Evolutionary conservation across 1,140 invertebrate genomes (phyloP), one percentile per base, ranked within the genome.

Genomic region (Hycleus cichorii): DNA sequence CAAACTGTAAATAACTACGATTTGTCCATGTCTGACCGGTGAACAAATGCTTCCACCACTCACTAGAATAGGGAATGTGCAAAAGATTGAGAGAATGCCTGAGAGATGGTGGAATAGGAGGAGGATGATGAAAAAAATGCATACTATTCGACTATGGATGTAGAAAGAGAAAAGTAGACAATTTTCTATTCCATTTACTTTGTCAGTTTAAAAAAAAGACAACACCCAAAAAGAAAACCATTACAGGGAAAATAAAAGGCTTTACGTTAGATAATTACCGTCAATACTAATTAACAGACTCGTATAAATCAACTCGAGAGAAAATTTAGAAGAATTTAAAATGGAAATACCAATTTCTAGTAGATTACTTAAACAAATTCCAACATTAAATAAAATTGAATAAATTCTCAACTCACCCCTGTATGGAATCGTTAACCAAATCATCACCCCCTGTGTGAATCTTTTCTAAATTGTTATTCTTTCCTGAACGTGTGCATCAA

Each of bases 101-200:
- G 32, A 32, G 32, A 32, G 32, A 32, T 18, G 18, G 18, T 18
- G 32, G 7, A 32, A 32, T 7, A 7, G 32, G 4, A 32, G 7
- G 27, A 32, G 4, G 32, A 32, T 5, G 32, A 32, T 5, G 32
- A 32, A 71, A 71, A 67, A 71, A 71, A 71, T 71, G 69, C 66
- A 70, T 69, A 69, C 66, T 61, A 70, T 70, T 67, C 64, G 62
- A 64, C 60, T 59, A 60, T 59, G 56, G 53, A 57, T 32, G 7
- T 32, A 32, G 32, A 32, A 32, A 32, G 32, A 59, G 57, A 48
- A 43, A 66, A 68, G 63, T 60, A 68, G 68, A 71, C 66, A 71
- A 71, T 71, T 71, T 71, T 71, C 69, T 66, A 52, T 67, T 62
- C 66, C 69, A 71, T 71, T 71, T 69, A 59, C 59, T 62, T 53